Base-by-base conservation (phyloP, 2,888 invertebrate species). In the Abscondita cerata region DNA sequence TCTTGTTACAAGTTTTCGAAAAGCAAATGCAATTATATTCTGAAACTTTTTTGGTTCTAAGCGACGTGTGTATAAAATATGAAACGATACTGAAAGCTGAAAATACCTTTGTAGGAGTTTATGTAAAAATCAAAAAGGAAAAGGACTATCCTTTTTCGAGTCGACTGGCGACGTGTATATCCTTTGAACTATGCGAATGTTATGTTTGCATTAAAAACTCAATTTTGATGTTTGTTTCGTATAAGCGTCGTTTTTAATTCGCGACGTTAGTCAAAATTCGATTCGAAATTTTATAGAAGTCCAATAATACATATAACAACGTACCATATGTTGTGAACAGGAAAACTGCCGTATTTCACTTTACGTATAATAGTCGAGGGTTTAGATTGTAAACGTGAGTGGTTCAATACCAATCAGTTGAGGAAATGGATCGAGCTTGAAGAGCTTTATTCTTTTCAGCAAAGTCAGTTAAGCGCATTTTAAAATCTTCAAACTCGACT, bases 281-380 rank as follows among this genome's bases (percentile, higher is more conserved):
- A 58, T 55, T 55, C 51, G 47, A 62, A 62, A 40, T 54, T 58
- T 58, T 48, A 62, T 62, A 58, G 53, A 52, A 47, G 63, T 55
- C 62, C 63, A 70, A 70, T 67, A 68, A 67, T 67, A 62, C n/a
- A n/a, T n/a, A n/a, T n/a, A n/a, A n/a, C 56, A 61, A 64, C 64
- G 68, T 66, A 68, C 67, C 68, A 68, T 67, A 68, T 68, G 67
- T 67, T 64, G 68, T 66, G 67, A 69, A 67, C 70, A 68, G 65
- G 70, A 62, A 69, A 70, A 70, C 70, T 68, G 68, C 62, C 68
- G 67, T 70, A 68, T 68, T 68, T 67, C 65, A 70, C 66, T 56
- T 64, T 64, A 60, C 58, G 64, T 55, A 64, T 67, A 68, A 68
- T 70, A 66, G 70, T 59, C 57, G 61, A 66, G 56, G 65, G 62